Conservation (phyloP, 1,140 invertebrate species). For the Drosophila kurseongensis region DNA sequence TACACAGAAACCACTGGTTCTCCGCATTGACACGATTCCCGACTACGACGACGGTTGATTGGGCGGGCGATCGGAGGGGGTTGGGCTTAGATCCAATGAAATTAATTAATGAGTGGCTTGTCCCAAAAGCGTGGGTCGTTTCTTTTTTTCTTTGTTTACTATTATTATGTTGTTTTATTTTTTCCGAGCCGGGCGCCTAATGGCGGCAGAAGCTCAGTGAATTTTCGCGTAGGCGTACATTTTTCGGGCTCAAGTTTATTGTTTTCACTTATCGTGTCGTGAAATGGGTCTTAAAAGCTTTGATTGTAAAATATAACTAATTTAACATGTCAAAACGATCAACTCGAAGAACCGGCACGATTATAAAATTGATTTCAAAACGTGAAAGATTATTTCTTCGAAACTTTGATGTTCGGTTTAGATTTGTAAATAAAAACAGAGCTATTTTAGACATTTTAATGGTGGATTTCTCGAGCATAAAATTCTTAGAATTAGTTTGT, state of each 20-base stretch:
- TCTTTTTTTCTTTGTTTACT: conserved; percentile 26
- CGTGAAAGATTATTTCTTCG: background rate
- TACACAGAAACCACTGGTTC: conserved; percentile 43
- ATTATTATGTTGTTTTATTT: conserved; percentile 8
- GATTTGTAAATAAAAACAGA: conserved; percentile 3
- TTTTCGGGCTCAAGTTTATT: conserved; percentile 34
- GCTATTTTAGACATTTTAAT: background rate
- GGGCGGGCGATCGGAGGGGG: conserved; percentile 2
- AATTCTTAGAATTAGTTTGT: background rate
- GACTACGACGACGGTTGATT: conserved; percentile 2
- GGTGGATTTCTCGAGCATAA: background rate
- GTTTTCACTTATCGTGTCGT: conserved; percentile 44
- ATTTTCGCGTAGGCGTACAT: conserved; percentile 20
- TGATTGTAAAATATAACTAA: conserved; percentile 39
- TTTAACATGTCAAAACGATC: conserved; percentile 31
- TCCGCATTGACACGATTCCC: conserved; percentile 59
- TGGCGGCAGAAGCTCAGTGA: conserved; percentile 11
- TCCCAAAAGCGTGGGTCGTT: conserved; percentile 26
- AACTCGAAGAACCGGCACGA: conserved; percentile 13
- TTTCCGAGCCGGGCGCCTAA: background rate
- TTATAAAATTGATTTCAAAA: conserved; percentile 30
- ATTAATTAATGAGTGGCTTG: conserved; percentile 60
- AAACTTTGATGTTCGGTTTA: background rate
- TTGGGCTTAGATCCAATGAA: conserved; percentile 63
- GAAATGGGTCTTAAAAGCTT: conserved; percentile 43